Evolutionary conservation across 2,113 vertebrate genomes (phyloP).

Genomic region (Daubentonia madagascariensis): DNA sequence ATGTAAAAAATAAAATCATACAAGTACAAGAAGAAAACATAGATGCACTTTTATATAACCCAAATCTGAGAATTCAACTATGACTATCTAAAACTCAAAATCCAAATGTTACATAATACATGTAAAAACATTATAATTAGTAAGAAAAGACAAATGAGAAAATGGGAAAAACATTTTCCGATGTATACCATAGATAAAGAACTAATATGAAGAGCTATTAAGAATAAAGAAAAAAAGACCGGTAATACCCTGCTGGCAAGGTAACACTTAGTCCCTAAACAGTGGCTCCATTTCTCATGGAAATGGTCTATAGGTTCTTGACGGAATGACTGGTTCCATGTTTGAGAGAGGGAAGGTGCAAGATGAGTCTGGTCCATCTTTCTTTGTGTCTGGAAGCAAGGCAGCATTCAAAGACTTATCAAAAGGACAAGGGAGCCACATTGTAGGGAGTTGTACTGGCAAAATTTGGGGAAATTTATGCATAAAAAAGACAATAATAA

Average conservation of each 20-base stretch:
- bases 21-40: neutral
- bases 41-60: neutral
- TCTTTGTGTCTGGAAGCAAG: neutral
- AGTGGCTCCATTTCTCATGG: neutral
- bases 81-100: neutral
- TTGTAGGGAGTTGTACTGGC: neutral
- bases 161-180: neutral
- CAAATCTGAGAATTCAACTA: neutral
- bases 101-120: neutral
- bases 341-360: neutral
- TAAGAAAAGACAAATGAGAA: neutral
- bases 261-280: neutral
- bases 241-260: neutral
- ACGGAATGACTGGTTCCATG: neutral
- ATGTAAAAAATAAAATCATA: neutral
- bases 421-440: neutral
- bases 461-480: neutral
- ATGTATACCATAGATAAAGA: neutral
- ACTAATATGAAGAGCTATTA: neutral
- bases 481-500: neutral
- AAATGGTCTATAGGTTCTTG: neutral
- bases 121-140: neutral
- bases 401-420: neutral
- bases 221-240: neutral
- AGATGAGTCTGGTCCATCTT: no score